Conservation (phyloP, 2,888 invertebrate species). For the Lochmaea capreae region DNA sequence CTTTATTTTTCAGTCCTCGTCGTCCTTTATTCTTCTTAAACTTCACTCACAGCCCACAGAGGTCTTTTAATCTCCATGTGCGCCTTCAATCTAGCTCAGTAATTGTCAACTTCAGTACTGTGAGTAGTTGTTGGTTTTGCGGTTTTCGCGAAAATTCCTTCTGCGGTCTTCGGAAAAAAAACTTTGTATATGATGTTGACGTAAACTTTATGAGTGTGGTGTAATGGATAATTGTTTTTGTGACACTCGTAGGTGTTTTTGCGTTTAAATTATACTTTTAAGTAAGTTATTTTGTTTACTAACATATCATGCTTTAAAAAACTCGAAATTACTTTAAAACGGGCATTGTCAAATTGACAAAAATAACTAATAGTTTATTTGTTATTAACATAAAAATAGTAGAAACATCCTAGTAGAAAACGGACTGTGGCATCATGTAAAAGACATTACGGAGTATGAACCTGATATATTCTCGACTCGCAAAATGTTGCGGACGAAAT, state of each 20-base stretch:
- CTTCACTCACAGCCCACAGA: conserved; percentile 6
- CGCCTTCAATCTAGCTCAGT: conserved; percentile 18
- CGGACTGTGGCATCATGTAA: too few relatives aligned
- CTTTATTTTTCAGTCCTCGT: conserved; percentile 25
- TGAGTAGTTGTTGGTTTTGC: background rate
- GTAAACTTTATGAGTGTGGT: background rate
- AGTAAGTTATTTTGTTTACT: conserved; percentile 2
- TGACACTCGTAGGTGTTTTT: background rate
- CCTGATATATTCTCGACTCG: too few relatives aligned
- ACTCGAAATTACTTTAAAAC: too few relatives aligned
- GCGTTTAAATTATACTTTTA: background rate
- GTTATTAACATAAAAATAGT: too few relatives aligned
- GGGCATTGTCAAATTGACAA: too few relatives aligned
- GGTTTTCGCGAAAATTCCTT: background rate
- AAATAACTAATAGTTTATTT: too few relatives aligned
- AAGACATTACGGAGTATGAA: too few relatives aligned
- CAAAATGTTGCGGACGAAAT: too few relatives aligned
- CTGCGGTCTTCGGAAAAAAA: background rate
- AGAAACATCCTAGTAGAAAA: too few relatives aligned
- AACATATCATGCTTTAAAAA: background rate
- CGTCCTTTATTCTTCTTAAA: conserved; percentile 15
- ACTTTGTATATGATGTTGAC: background rate
- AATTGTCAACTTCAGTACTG: background rate
- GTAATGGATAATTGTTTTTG: background rate
- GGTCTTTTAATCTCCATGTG: conserved; percentile 14